phyloP scores from a whole-genome alignment of 2,888 invertebrate genomes.

The Agrilus mali region DNA sequence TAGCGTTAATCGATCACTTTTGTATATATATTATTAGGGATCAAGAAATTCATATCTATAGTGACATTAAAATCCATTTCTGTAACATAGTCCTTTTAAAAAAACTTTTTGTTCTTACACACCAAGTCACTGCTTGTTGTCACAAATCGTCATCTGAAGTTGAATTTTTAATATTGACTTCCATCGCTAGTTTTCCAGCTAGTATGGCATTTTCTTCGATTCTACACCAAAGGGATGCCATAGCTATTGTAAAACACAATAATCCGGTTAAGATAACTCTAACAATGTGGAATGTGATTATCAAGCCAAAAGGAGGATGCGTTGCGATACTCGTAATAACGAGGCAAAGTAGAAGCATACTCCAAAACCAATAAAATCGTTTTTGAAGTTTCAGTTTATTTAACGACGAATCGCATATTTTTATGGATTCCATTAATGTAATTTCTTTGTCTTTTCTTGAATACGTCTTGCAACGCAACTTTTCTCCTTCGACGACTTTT shows the following conservation, averaged over 20 bases:
- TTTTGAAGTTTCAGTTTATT: constrained; percentile 37
- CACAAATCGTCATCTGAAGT: constrained; percentile 3
- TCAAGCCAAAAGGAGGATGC: constrained; percentile 32
- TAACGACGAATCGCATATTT: constrained; percentile 46
- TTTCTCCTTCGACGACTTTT: constrained; percentile 22
- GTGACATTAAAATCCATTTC: no score
- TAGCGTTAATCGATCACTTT: no score
- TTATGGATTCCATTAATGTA: constrained; percentile 44
- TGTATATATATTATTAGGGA: no score
- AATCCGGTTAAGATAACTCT: constrained; percentile 51
- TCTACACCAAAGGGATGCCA: constrained; percentile 72
- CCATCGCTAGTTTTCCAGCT: constrained; percentile 60
- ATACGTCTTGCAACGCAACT: constrained; percentile 5
- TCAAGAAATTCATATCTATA: no score
- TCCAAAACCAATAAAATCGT: constrained; percentile 40
- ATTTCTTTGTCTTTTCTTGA: constrained; percentile 15
- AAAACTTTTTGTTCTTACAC: no score
- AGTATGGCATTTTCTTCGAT: constrained; percentile 68
- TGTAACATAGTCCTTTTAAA: no score
- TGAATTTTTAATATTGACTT: constrained; percentile 35
- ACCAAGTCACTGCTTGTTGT: background rate
- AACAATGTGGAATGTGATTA: constrained; percentile 40
- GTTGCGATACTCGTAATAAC: constrained; percentile 40
- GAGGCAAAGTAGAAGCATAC: constrained; percentile 39
- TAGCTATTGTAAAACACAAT: constrained; percentile 56